Base-by-base conservation (phyloP, 1,140 invertebrate genomes). In the Acromyrmex heyeri region DNA sequence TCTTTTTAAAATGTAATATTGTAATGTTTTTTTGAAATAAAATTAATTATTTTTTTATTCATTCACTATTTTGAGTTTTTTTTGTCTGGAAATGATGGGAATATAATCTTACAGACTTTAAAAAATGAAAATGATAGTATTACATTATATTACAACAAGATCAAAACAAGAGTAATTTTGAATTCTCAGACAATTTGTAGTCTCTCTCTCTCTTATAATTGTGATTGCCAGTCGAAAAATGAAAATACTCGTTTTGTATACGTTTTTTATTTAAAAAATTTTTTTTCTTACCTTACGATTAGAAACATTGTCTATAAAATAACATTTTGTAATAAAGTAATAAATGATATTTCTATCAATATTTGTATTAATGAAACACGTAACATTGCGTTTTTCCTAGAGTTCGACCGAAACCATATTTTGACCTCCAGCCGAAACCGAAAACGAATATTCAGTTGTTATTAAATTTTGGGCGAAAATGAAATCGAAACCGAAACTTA, bases 141-240 rank as follows among this genome's bases (percentile, higher is more conserved):
- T 30, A 12, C 27, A 14, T 79, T 79, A 70, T 55, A 16, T 8
- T 21, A 18, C 64, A 34, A 87, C 64, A 34, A 87, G 53, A 72
- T 86, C 24, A 34, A 77, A 86, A 86, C 64, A 16, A 55, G 38
- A 62, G 14, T 62, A 75, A 70, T 72, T 79, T 79, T 78, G 62
- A 86, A 78, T 70, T 86, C 67, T 59, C 21, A 48, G 70, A 18
- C 75, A 64, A 21, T 77, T 75, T 87, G 70, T 24, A 81, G 76
- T 76, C 34, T 6, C 6, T 34, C 34, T 34, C 34, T 38, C 34
- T 38, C 53, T 86, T 69, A 55, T 53, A 27, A 7, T 86, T 86
- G 61, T 30, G 76, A 59, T 81, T 27, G 5, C 12, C 59, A 48
- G 10, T 12, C n/a, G 18, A 38, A 69, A 67, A 79, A 79, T 8